These are phyloP conservation scores for Anastrepha ludens DNA, from an alignment of 1,140 invertebrate genomes.

Conservation along the genomic window DNA sequence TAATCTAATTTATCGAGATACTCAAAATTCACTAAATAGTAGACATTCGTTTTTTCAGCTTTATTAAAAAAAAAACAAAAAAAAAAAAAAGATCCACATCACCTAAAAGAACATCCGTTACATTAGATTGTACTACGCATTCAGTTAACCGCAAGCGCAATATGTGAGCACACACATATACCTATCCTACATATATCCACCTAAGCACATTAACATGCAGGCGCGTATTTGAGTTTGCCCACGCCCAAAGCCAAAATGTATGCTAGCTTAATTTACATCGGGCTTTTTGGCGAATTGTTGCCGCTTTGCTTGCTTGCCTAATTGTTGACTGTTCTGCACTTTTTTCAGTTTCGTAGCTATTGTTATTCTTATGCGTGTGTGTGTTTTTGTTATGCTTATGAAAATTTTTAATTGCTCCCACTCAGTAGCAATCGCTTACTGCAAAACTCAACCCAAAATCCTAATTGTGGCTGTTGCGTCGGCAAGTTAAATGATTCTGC, in stretches of 20 bases:
- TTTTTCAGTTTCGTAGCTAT: background rate
- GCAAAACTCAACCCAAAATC: background rate
- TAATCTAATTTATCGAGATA: too few relatives aligned
- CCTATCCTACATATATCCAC: too few relatives aligned
- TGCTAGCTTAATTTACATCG: slow-evolving; percentile 3
- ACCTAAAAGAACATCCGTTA: too few relatives aligned
- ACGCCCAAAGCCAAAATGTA: background rate
- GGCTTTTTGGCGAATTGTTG: background rate
- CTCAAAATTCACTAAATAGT: too few relatives aligned
- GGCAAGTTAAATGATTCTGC: background rate
- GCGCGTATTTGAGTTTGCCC: background rate
- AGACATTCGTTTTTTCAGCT: too few relatives aligned
- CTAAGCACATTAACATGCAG: background rate
- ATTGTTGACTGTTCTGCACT: background rate
- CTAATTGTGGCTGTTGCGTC: too few relatives aligned
- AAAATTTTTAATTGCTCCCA: slow-evolving; percentile 27
- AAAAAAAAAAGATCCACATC: too few relatives aligned
- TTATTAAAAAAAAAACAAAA: too few relatives aligned
- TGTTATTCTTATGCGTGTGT: background rate
- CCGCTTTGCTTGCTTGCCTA: background rate
- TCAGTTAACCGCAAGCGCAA: background rate
- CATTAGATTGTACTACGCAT: background rate
- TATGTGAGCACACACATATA: background rate
- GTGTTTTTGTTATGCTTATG: background rate
- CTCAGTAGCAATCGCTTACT: background rate